A percentile compares a stretch with the other conserved stretches of the same genome.
Evolutionary conservation across 2,888 invertebrate genomes (phyloP).

Genomic region (Erebia ligea): DNA sequence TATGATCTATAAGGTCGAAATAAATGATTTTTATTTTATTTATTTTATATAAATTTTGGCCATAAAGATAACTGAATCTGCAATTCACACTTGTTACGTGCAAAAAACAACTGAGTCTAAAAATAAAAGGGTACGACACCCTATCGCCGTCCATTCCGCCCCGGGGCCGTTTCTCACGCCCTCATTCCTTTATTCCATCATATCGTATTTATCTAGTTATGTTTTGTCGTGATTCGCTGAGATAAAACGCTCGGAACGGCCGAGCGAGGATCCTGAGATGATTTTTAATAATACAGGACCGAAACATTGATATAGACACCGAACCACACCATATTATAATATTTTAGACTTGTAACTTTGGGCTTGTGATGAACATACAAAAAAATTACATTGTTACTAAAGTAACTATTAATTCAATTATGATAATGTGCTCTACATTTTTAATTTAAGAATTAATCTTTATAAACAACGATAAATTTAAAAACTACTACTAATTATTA

Average conservation of each 20-base stretch:
- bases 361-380: no score
- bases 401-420: no score
- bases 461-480: no score
- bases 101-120: not conserved
- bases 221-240: conserved; percentile 50
- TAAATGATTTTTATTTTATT: no score
- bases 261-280: conserved; percentile 45
- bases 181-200: not conserved
- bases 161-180: not conserved
- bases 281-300: conserved; percentile 45
- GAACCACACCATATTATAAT: not conserved
- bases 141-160: not conserved
- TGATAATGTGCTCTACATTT: no score
- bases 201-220: conserved; percentile 22
- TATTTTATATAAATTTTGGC: no score
- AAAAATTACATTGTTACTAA: no score
- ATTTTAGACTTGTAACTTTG: no score
- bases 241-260: conserved; percentile 39
- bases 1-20: no score
- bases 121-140: conserved; percentile 5
- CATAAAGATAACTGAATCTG: not conserved
- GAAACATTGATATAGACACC: not conserved
- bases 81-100: not conserved
- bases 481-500: no score
- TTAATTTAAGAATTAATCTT: no score